Percentiles rank a stretch among this genome's conserved stretches.
These are phyloP conservation scores for Netelia virgata DNA, from an alignment of 2,888 invertebrate species.

Conservation along the genomic window DNA sequence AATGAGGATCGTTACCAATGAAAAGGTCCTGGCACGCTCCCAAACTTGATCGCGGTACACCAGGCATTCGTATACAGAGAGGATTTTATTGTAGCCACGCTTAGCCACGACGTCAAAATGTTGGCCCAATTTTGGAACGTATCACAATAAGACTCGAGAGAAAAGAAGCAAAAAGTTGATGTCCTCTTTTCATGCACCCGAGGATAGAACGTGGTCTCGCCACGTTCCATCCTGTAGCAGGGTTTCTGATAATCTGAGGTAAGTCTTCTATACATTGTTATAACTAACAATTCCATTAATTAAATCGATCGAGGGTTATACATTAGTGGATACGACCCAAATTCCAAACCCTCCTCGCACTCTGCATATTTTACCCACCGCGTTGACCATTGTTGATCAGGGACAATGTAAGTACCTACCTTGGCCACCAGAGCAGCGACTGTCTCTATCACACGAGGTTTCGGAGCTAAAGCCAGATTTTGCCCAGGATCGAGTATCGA, in stretches of 20 bases:
- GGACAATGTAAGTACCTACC: too few species aligned
- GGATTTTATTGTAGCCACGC: conserved; percentile 27
- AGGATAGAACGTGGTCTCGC: conserved; percentile 17
- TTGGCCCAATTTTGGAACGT: conserved; percentile 33
- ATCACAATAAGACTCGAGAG: neutral
- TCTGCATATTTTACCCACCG: too few species aligned
- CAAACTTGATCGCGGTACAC: conserved; percentile 36
- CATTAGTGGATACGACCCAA: too few species aligned
- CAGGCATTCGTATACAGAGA: conserved; percentile 25
- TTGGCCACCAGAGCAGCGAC: too few species aligned
- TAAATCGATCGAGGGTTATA: too few species aligned
- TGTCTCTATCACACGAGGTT: too few species aligned
- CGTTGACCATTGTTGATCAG: too few species aligned
- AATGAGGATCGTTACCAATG: conserved; percentile 59
- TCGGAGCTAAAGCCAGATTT: too few species aligned
- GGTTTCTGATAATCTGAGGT: neutral
- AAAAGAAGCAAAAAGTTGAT: neutral
- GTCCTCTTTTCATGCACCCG: neutral
- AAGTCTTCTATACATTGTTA: too few species aligned
- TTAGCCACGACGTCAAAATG: conserved; percentile 49
- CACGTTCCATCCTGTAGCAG: neutral
- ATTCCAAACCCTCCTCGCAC: too few species aligned
- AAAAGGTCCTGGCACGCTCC: conserved; percentile 56
- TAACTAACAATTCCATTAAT: too few species aligned
- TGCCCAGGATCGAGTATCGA: too few species aligned